Percentiles rank a stretch among this genome's conserved stretches.
phyloP scores from a whole-genome alignment of 1,140 invertebrate species.

The Habropoda laboriosa region DNA sequence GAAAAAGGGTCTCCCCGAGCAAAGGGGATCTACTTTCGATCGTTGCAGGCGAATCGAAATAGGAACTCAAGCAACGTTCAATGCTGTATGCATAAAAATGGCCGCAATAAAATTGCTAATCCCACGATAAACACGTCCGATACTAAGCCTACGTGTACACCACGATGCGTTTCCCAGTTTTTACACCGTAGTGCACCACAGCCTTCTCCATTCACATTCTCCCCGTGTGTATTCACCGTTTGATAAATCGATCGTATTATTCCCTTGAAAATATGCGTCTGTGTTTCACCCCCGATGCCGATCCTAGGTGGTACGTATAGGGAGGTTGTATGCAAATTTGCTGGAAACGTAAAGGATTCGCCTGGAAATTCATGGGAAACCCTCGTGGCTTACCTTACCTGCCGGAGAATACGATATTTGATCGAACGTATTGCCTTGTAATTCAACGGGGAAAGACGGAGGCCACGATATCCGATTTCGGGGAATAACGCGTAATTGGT shows the following conservation, averaged over 20 bases:
- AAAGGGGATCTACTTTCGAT: slow-evolving; percentile 44
- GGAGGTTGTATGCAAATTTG: neutral
- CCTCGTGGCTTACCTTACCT: neutral
- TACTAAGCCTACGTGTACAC: slow-evolving; percentile 50
- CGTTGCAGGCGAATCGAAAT: slow-evolving; percentile 22
- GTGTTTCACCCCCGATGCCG: no score
- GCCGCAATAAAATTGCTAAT: slow-evolving; percentile 63
- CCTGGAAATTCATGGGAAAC: neutral
- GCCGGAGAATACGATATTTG: neutral
- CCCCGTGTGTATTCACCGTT: neutral
- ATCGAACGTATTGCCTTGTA: neutral
- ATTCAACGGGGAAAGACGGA: neutral
- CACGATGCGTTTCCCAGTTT: slow-evolving; percentile 21
- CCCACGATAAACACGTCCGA: slow-evolving; percentile 62
- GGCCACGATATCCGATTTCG: neutral
- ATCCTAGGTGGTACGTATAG: no score
- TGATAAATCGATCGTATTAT: slow-evolving; percentile 41
- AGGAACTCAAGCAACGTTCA: neutral
- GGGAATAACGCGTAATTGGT: neutral
- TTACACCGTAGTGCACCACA: neutral
- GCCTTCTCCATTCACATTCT: neutral
- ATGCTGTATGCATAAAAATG: slow-evolving; percentile 40
- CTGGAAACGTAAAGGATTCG: neutral
- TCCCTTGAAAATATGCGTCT: neutral
- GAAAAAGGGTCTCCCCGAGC: slow-evolving; percentile 8